A percentile compares a stretch with the other conserved stretches of the same genome.
Evolutionary conservation across 2,113 vertebrate genomes (phyloP).

Genomic region (Alligator sinensis): DNA sequence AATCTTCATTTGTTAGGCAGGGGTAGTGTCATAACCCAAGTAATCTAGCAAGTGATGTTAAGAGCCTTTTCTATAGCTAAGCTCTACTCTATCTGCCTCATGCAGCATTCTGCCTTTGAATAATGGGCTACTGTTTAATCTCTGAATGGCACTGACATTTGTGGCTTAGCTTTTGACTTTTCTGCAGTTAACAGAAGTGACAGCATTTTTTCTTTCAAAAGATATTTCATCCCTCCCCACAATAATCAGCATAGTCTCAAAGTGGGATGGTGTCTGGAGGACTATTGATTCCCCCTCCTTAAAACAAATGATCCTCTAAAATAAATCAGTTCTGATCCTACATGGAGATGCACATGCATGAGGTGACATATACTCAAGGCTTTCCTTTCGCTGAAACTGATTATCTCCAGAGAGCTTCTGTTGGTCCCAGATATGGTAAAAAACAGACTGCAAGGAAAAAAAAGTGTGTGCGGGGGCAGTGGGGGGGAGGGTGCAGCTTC

Average conservation of each 20-base stretch:
- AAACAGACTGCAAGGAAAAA: neutral
- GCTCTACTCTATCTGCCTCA: conserved; percentile 29
- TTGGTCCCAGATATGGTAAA: neutral
- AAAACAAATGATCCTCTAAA: conserved; percentile 39
- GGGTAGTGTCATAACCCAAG: neutral
- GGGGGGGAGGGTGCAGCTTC: neutral
- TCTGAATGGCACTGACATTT: conserved; percentile 5
- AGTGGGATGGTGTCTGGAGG: conserved; percentile 4
- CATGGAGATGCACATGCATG: rapidly evolving
- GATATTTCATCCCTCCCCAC: neutral
- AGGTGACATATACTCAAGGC: neutral
- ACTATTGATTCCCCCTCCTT: neutral
- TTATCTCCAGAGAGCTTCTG: neutral
- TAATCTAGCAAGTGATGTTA: conserved; percentile 35
- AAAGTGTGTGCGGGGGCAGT: neutral
- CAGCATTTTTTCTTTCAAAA: conserved; percentile 42
- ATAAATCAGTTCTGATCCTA: neutral
- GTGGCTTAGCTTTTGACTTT: conserved; percentile 49
- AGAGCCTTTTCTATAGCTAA: conserved; percentile 49
- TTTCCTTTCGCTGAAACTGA: neutral
- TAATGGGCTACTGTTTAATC: conserved; percentile 31
- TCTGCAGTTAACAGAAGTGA: conserved; percentile 40
- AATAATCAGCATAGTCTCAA: neutral
- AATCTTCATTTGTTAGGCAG: conserved; percentile 15
- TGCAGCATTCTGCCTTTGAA: conserved; percentile 38